A percentile compares a stretch with the other conserved stretches of the same genome.
Conservation (phyloP, 2,797 vertebrate genomes). For the Numenius phaeopus region DNA sequence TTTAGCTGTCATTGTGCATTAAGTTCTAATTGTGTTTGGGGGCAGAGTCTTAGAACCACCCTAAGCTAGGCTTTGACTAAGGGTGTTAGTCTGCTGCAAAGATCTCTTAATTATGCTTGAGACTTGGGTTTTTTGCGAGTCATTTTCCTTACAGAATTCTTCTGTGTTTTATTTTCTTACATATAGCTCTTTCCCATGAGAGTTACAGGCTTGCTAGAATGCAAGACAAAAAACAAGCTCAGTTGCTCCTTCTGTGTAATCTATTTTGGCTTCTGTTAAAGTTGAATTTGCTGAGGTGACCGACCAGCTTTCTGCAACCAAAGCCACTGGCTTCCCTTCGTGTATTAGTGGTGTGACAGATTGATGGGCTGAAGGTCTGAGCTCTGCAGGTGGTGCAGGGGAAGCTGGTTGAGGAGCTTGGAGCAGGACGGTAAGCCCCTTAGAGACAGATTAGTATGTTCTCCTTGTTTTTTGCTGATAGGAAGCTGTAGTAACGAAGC, state of each 20-base stretch:
- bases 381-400: neutral
- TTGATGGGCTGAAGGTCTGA: neutral
- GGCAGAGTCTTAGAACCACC: neutral
- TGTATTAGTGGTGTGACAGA: neutral
- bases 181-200: neutral
- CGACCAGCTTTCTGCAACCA: neutral
- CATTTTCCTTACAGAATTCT: neutral
- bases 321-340: neutral
- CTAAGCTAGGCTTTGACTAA: neutral
- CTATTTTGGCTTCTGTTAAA: neutral
- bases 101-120: neutral
- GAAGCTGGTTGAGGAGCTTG: neutral
- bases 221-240: neutral
- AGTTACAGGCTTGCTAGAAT: neutral
- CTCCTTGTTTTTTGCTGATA: neutral
- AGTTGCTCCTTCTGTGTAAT: neutral
- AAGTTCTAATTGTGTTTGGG: neutral
- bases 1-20: neutral
- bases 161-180: neutral
- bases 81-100: neutral
- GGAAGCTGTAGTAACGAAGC: neutral
- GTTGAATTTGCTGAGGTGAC: neutral
- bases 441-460: neutral
- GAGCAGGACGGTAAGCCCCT: conserved; percentile 18
- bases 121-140: neutral